Evolutionary conservation across 2,888 invertebrate genomes (phyloP).

Genomic region (Drosophila neutralis): DNA sequence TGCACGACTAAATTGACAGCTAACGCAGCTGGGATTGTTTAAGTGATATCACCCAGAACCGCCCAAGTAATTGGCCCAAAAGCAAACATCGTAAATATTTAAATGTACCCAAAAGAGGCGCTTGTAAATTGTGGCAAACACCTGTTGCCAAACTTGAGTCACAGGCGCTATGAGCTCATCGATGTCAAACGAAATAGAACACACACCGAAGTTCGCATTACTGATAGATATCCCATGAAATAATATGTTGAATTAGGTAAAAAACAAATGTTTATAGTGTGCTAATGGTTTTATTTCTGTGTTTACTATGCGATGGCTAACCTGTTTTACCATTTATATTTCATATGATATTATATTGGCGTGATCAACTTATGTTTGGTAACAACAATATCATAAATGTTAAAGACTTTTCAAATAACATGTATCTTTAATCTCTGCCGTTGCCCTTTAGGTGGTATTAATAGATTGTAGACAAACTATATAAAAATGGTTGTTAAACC

Average conservation of each 20-base stretch:
- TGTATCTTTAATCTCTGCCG: background rate
- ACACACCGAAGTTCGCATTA: background rate
- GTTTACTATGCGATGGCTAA: too few species aligned
- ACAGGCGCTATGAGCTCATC: constrained; percentile 50
- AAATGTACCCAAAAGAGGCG: constrained; percentile 19
- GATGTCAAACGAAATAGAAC: background rate
- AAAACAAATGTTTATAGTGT: background rate
- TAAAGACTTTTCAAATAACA: background rate
- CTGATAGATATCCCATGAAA: background rate
- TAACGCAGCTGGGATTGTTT: constrained; percentile 9
- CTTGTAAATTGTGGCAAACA: constrained; percentile 35
- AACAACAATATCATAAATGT: background rate
- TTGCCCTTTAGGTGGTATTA: background rate
- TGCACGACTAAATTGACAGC: constrained; percentile 36
- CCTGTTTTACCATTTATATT: background rate
- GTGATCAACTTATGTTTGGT: background rate
- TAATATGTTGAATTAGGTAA: background rate
- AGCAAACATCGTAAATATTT: constrained; percentile 5
- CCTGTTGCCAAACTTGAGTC: constrained; percentile 46
- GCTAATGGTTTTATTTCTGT: background rate
- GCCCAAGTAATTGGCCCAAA: constrained; percentile 44
- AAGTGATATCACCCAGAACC: constrained; percentile 20
- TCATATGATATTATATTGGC: background rate
- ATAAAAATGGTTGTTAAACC: background rate
- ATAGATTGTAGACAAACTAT: background rate